Percentiles rank a stretch among this genome's conserved stretches.
These are phyloP conservation scores for Daboia siamensis DNA, from an alignment of 2,113 vertebrate species.

Conservation along the genomic window DNA sequence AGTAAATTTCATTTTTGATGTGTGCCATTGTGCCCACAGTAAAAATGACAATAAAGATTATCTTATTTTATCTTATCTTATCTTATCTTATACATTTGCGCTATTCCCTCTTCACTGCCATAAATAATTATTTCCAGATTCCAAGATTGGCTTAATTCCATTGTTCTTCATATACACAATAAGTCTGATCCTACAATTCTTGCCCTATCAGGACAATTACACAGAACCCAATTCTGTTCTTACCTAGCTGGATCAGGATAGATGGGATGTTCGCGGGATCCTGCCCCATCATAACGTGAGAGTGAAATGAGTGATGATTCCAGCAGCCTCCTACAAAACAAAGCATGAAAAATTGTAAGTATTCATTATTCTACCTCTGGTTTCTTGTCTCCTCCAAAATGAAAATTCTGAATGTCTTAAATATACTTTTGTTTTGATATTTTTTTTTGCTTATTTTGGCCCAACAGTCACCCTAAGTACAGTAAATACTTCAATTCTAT, in stretches of 20 bases:
- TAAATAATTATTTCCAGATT: not conserved
- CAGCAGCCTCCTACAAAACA: constrained; percentile 85
- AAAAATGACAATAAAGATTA: too few species aligned
- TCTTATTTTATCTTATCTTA: too few species aligned
- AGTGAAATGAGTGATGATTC: constrained; percentile 94
- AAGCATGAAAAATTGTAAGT: constrained; percentile 60
- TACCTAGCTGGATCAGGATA: constrained; percentile 98
- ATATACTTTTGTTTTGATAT: not conserved
- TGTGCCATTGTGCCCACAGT: too few species aligned
- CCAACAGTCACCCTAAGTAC: not conserved
- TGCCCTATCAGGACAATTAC: not conserved
- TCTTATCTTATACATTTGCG: not conserved
- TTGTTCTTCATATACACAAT: not conserved
- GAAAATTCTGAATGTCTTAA: not conserved
- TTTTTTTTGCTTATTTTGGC: not conserved
- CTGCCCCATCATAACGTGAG: constrained; percentile 94
- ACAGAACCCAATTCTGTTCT: constrained; percentile 48
- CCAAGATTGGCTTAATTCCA: not conserved
- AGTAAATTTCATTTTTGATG: too few species aligned
- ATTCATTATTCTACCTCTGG: constrained; percentile 1
- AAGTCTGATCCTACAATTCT: not conserved
- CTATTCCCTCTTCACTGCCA: not conserved
- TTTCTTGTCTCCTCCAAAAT: constrained; percentile 2
- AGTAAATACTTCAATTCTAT: not conserved
- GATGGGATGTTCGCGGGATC: constrained; percentile 96